Percentiles rank a stretch among this genome's conserved stretches.
Evolutionary conservation across 2,797 vertebrate species (phyloP).

Genomic region (Rachycentron canadum): DNA sequence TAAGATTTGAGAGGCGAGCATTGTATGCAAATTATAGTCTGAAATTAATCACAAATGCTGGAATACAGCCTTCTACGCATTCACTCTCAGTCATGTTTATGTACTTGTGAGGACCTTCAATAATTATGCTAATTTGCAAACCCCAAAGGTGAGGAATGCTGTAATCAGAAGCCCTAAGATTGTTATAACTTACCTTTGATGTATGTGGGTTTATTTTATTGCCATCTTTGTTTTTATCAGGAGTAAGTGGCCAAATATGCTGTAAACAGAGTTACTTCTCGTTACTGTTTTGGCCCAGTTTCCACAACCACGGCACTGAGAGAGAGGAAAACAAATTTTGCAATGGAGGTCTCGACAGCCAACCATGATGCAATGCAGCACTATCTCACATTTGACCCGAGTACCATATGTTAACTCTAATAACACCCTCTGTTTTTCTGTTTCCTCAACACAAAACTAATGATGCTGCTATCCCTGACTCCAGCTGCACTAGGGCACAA

Average conservation of each 20-base stretch:
- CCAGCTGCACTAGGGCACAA: slow-evolving; percentile 38
- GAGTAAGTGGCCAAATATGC: background rate
- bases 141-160: background rate
- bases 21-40: slow-evolving; percentile 46
- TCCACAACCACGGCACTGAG: slow-evolving; percentile 2
- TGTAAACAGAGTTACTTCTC: slow-evolving; percentile 10
- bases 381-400: background rate
- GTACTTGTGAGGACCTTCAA: background rate
- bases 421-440: background rate
- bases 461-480: slow-evolving; percentile 21
- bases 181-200: background rate
- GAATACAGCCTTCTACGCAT: background rate
- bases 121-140: slow-evolving; percentile 14
- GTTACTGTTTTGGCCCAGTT: slow-evolving; percentile 11
- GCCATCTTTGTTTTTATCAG: background rate
- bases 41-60: slow-evolving; percentile 16
- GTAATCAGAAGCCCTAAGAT: background rate
- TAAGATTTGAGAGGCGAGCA: slow-evolving; percentile 1
- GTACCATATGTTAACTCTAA: slow-evolving; percentile 17
- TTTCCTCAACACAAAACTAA: slow-evolving; percentile 1
- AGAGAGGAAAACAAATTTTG: background rate
- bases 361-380: background rate
- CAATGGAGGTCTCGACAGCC: background rate
- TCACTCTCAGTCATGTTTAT: slow-evolving; percentile 1
- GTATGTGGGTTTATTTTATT: background rate